Evolutionary conservation across 2,888 invertebrate genomes (phyloP).

Genomic region (Campopleginae sp.): DNA sequence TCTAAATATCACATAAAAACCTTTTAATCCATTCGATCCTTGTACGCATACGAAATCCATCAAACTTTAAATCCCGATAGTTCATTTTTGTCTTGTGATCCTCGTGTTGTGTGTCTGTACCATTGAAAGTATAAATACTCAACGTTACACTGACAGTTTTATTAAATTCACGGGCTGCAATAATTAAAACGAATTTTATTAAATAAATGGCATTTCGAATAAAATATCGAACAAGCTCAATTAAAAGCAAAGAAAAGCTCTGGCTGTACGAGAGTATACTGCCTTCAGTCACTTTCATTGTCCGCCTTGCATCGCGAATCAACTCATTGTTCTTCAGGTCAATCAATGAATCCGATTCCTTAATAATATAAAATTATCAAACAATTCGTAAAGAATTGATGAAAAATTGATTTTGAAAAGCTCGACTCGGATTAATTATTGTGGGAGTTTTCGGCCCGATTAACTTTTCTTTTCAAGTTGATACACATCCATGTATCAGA

Average conservation of each 20-base stretch:
- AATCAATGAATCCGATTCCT: not conserved
- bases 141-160: constrained; percentile 77
- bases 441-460: constrained; percentile 15
- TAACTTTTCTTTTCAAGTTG: constrained; percentile 20
- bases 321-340: constrained; percentile 43
- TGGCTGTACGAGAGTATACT: constrained; percentile 70
- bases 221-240: constrained; percentile 22
- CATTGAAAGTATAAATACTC: constrained; percentile 84
- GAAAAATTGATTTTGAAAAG: not conserved
- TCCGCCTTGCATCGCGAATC: constrained; percentile 63
- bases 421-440: constrained; percentile 4
- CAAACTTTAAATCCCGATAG: constrained; percentile 71
- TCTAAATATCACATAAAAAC: not conserved
- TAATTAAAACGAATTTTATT: constrained; percentile 19
- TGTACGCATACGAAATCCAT: constrained; percentile 54
- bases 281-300: constrained; percentile 70
- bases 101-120: constrained; percentile 83
- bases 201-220: constrained; percentile 1
- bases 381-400: not conserved
- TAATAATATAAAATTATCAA: not conserved
- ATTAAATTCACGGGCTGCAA: constrained; percentile 73
- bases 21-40: constrained; percentile 36
- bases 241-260: constrained; percentile 57
- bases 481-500: constrained; percentile 1
- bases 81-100: constrained; percentile 80